Base-by-base conservation (phyloP, 2,113 vertebrate species). In the Cephalopholis sonnerati region DNA sequence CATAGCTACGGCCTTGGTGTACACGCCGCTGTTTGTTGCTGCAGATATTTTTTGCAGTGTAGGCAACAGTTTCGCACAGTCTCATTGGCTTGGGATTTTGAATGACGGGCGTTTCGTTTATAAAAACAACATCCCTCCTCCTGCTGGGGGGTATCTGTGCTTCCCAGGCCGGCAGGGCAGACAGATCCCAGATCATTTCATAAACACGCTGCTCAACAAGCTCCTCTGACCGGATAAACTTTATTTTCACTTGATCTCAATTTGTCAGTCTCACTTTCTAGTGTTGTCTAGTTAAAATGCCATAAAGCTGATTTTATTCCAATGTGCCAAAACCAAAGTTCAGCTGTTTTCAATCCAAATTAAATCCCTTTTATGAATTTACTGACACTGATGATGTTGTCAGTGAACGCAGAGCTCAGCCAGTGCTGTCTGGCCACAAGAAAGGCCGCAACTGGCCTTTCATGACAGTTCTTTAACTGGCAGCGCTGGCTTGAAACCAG, bases 91-190 rank as follows among this genome's bases (percentile, higher is more conserved):
- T 53, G 59, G 81, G 61, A 78, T 82, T 89, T 92, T 94, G 94
- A 94, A 96, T 94, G 92, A 96, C 94, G 91, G 97, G 93, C 73
- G 96, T 93, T 79, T 91, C 91, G 87, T 91, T 94, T 91, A 91
- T 90, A 89, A 90, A 85, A 92, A 76, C 70, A 73, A 91, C 82
- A 88, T 90, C 92, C 96, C 94, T 95, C 93, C 93, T 90, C 93
- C 93, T 90, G 84, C 92, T 55, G 53, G 74, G 82, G 63, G 67
- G 41, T 39, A 74, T 79, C 68, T 51, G 61, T 41, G 74, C 54
- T 81, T 91, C 89, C 82, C 71, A 39, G 65, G 36, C 69, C 59
- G 20, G 29, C 72, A 51, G 27, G 20, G 29, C 72, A 55, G 24
- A 69, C 75, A 25, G 46, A 55, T 53, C 67, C 68, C 50, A 85